These are phyloP conservation scores for Suncus etruscus DNA, from an alignment of 2,113 vertebrate species.

Conservation along the genomic window DNA sequence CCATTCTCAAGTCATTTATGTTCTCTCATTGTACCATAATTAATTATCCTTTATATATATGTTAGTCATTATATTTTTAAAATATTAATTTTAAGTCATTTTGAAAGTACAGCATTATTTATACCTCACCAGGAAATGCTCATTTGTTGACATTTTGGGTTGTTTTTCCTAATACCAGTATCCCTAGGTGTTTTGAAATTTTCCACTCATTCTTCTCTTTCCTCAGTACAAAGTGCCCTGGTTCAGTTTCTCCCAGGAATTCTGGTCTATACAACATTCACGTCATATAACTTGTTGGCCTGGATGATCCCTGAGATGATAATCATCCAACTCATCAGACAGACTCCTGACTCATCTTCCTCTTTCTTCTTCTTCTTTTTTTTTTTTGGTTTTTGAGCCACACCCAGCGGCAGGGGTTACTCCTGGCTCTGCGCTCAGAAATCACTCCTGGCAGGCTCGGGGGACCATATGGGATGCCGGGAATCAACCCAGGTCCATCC, in stretches of 20 bases:
- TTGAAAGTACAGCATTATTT: constrained; percentile 38
- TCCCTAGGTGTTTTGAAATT: constrained; percentile 30
- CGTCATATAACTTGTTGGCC: neutral
- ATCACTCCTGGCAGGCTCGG: too few species aligned
- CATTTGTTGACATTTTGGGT: constrained; percentile 32
- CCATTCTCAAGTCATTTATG: constrained; percentile 4
- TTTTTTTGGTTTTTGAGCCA: too few species aligned
- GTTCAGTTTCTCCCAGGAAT: neutral
- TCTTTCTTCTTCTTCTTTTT: neutral
- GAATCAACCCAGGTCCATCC: too few species aligned
- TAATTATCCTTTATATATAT: constrained; percentile 7
- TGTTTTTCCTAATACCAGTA: constrained; percentile 47
- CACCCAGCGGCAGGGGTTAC: too few species aligned
- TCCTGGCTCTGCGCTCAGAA: too few species aligned
- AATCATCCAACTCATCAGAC: neutral
- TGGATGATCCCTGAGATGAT: neutral
- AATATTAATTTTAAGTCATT: constrained; percentile 48
- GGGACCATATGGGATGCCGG: too few species aligned
- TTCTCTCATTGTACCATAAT: neutral
- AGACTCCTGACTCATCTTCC: neutral
- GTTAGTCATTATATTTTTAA: neutral
- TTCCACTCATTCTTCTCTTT: constrained; percentile 51
- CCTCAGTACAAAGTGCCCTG: neutral
- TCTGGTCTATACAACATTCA: neutral
- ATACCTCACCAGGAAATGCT: constrained; percentile 34